Evolutionary conservation across 2,888 invertebrate species (phyloP).

Genomic region (Stenolophus ochropezus): DNA sequence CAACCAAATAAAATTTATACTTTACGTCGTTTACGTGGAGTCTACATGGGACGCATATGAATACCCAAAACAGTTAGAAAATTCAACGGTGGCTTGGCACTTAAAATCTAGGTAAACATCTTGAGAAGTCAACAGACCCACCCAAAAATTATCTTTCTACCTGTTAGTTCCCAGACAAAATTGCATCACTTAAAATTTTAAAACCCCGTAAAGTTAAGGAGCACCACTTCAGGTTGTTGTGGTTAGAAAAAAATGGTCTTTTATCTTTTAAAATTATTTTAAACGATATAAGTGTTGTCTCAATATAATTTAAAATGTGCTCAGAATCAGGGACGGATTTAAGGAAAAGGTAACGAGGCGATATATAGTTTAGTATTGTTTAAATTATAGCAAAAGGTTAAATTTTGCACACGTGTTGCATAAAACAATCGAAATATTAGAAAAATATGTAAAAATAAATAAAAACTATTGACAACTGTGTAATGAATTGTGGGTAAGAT

Average conservation of each 20-base stretch:
- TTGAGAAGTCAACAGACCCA: background rate
- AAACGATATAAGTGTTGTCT: background rate
- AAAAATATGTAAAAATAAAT: no score
- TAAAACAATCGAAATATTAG: no score
- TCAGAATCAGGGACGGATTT: no score
- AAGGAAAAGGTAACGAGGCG: background rate
- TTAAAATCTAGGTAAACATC: background rate
- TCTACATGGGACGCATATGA: background rate
- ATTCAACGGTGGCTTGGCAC: background rate
- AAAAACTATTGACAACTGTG: no score
- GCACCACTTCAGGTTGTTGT: background rate
- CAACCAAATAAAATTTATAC: background rate
- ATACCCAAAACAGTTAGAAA: background rate
- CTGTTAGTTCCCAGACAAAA: background rate
- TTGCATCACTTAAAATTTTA: background rate
- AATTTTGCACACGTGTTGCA: no score
- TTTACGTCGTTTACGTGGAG: background rate
- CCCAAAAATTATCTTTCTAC: constrained; percentile 4
- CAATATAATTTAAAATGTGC: background rate
- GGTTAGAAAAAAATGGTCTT: no score
- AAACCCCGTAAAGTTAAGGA: background rate
- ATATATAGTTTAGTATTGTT: no score
- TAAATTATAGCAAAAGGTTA: no score
- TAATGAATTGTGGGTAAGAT: no score
- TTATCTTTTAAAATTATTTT: no score